Percentiles rank a stretch among this genome's conserved stretches.
Evolutionary conservation across 2,113 vertebrate species (phyloP).

Genomic region (Poeciliopsis turrubarensis): DNA sequence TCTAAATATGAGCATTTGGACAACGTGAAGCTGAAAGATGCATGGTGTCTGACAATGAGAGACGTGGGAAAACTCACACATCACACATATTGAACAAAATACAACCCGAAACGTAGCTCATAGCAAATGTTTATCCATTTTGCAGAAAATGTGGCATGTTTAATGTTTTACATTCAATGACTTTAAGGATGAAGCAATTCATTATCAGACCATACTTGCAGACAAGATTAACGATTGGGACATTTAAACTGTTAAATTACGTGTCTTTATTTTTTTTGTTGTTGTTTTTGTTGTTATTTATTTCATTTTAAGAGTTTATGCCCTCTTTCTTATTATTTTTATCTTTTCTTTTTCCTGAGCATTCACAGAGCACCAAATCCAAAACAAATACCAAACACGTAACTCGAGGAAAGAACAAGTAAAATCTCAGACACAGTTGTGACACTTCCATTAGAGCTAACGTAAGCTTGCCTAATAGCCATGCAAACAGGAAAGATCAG

Average conservation of each 20-base stretch:
- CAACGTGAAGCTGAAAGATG: slow-evolving; percentile 16
- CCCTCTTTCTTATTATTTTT: background rate
- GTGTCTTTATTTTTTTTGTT: too few species aligned
- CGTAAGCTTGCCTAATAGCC: slow-evolving; percentile 54
- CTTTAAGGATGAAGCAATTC: too few species aligned
- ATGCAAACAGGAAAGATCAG: slow-evolving; percentile 63
- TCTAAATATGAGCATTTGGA: slow-evolving; percentile 22
- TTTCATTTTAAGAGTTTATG: too few species aligned
- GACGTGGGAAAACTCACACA: slow-evolving; percentile 19
- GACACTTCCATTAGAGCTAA: slow-evolving; percentile 63
- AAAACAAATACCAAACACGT: slow-evolving; percentile 53
- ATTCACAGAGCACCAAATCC: slow-evolving; percentile 28
- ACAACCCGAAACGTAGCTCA: background rate
- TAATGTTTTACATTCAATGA: background rate
- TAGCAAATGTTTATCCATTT: slow-evolving; percentile 2
- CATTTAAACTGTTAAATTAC: too few species aligned
- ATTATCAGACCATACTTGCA: too few species aligned
- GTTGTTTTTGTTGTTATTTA: too few species aligned
- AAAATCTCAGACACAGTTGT: slow-evolving; percentile 62
- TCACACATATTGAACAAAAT: background rate
- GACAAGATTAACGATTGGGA: too few species aligned
- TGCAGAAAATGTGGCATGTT: background rate
- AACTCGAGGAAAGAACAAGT: slow-evolving; percentile 61
- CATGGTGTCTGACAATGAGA: slow-evolving; percentile 23
- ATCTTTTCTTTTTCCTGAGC: slow-evolving; percentile 67